Evolutionary conservation across 2,888 invertebrate species (phyloP), one percentile per base, ranked within the genome.

Genomic region (Parelbella ahira): DNA sequence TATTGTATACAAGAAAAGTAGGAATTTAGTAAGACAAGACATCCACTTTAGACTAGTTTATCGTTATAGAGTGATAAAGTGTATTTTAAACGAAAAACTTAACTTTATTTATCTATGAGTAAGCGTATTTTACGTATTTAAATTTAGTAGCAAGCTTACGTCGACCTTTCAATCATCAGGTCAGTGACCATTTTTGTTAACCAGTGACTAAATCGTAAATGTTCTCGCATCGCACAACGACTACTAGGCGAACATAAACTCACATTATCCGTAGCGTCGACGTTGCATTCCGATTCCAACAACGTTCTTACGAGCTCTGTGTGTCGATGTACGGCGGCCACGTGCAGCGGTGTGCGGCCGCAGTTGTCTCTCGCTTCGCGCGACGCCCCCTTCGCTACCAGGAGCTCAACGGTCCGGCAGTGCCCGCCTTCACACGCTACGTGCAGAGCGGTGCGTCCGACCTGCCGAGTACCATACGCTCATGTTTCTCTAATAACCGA

Each of bases 321-420:
- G 60, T 94, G 92, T 51, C 93, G 91, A 60, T 93, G 91, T 53
- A 93, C 92, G 0, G 93, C 92, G 0, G 94, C 94, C 34, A 93
- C 88, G 63, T 95, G 94, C 13, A 95, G 87, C 0, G 94, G 92
- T 2, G 93, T 92, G 55, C 89, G 91, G 6, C 93, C 94, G 7
- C 91, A 91, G 55, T 89, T 88, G 64, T 94, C 94, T 46, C 89
- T 88, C 15, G 91, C 91, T 59, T 93, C 93, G 54, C 91, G 89
- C 44, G 91, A 89, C 0, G 92, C 92, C 2, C 90, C 91, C 44
- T 87, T 82, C 6, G 81, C 62, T 47, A 93, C 83, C 50, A 91
- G 81, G 53, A 90, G 82, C 34, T 90, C 87, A 41, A 90, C 89
- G 1, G 91, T 90, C 15, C 89, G 82, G 32, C 83, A 79, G 64